Evolutionary conservation across 2,888 invertebrate species (phyloP).

Genomic region (Drosophila bunnanda): DNA sequence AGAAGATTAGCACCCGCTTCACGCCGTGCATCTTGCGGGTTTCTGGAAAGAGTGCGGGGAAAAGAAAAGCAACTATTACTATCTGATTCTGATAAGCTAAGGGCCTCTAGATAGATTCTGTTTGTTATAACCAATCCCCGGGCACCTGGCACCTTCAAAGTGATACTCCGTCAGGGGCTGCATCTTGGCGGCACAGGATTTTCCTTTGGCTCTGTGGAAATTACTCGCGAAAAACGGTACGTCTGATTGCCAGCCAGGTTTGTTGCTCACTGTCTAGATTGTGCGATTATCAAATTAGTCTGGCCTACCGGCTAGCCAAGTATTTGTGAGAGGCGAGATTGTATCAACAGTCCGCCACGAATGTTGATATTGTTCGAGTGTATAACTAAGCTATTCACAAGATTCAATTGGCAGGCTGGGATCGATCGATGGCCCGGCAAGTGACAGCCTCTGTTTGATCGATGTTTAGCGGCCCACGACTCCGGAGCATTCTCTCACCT

Average conservation of each 20-base stretch:
- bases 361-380: slow-evolving; percentile 49
- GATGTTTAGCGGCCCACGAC: slow-evolving; percentile 30
- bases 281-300: slow-evolving; percentile 66
- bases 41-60: slow-evolving; percentile 86
- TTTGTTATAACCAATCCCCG: neutral
- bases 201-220: neutral
- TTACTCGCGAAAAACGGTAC: slow-evolving; percentile 18
- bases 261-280: slow-evolving; percentile 59
- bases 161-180: slow-evolving; percentile 77
- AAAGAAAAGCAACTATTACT: slow-evolving; percentile 12
- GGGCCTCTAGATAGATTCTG: slow-evolving; percentile 4
- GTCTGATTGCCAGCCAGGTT: slow-evolving; percentile 37
- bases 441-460: slow-evolving; percentile 61
- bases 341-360: slow-evolving; percentile 44
- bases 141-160: slow-evolving; percentile 78
- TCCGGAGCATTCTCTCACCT: neutral
- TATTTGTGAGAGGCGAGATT: slow-evolving; percentile 36
- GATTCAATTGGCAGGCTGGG: slow-evolving; percentile 45
- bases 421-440: slow-evolving; percentile 41
- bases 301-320: slow-evolving; percentile 20
- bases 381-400: slow-evolving; percentile 60
- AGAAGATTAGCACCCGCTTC: slow-evolving; percentile 91
- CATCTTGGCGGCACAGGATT: slow-evolving; percentile 46
- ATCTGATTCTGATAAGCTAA: slow-evolving; percentile 11
- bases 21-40: slow-evolving; percentile 91